Base-by-base conservation (phyloP, 2,113 vertebrate species). In the Catharus bicknelli region DNA sequence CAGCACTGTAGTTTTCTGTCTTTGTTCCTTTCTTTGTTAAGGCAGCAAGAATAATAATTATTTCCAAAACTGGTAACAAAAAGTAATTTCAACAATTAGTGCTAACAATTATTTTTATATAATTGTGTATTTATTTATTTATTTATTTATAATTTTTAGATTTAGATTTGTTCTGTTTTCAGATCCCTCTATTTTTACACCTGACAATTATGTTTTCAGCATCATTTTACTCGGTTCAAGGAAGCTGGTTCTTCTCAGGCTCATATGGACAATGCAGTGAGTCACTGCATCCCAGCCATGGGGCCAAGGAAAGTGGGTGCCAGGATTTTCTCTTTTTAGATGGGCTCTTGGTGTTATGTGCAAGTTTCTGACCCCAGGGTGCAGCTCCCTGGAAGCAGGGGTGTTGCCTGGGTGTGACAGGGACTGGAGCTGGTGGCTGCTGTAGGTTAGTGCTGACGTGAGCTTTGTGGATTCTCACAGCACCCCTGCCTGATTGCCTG, bases 391-490 rank as follows among this genome's bases (percentile, higher is more conserved):
- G 75, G 73, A 75, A 57, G 29, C 34, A 62, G 42, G 32, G 54
- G 30, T 36, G 43, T 61, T 57, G 48, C 10, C 4, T 3, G 74
- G 57, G 66, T 72, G 86, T 78, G 81, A 26, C 1, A 1, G 27
- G 29, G n/a, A 59, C 36, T 5, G 10, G 54, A 77, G 43, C 38
- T 83, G 77, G 23, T 67, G 36, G 34, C 18, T 90, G 70, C 70
- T 1, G 5, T 48, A 23, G 67, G 43, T 84, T 90, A 73, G 80
- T 2, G 1, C 47, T 73, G 87, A 61, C 61, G 22, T 22, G 88
- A 73, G 69, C 43, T 93, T 87, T 94, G 83, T 94, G 90, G 93
- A 95, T 89, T 92, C 79, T 92, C 86, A 76, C 90, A 94, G 83
- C 72, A 93, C 17, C 79, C 73, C 78, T 73, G 90, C 77, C 90